Conservation (phyloP, 2,113 vertebrate species). For the Diadophis punctatus region DNA sequence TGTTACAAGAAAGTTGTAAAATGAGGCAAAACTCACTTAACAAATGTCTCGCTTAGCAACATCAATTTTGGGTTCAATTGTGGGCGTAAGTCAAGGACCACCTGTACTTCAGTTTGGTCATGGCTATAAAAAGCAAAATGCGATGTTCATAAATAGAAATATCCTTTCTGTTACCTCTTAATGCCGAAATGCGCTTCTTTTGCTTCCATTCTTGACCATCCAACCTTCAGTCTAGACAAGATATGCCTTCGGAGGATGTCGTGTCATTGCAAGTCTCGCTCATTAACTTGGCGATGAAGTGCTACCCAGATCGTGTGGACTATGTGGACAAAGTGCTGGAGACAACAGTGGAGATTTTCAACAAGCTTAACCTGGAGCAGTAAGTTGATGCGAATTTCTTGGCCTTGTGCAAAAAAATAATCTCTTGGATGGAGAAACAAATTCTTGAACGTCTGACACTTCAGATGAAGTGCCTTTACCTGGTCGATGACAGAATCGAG, state of each 20-base stretch:
- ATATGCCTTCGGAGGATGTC: slow-evolving; percentile 98
- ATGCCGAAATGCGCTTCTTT: neutral
- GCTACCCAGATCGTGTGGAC: slow-evolving; percentile 97
- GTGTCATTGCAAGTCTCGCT: slow-evolving; percentile 98
- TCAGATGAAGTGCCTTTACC: neutral
- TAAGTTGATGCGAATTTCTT: slow-evolving; percentile 66
- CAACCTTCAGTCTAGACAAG: slow-evolving; percentile 87
- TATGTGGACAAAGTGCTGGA: slow-evolving; percentile 97
- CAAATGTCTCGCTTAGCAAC: too few species aligned
- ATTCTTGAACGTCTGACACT: neutral
- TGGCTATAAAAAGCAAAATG: neutral
- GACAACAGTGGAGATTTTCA: slow-evolving; percentile 97
- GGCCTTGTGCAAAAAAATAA: neutral
- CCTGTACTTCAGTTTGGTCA: neutral
- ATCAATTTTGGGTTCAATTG: too few species aligned
- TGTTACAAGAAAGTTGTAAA: too few species aligned
- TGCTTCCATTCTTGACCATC: neutral
- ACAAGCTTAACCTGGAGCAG: slow-evolving; percentile 98
- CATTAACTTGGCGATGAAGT: slow-evolving; percentile 98
- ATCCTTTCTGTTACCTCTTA: neutral
- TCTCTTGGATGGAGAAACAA: neutral
- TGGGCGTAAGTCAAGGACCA: too few species aligned
- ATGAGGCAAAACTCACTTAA: too few species aligned
- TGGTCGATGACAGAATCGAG: neutral
- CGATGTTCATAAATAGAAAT: neutral